Percentiles rank a stretch among this genome's conserved stretches.
phyloP scores from a whole-genome alignment of 53 echinoderm and acorn worm species.

The Temnopleurus reevesii region DNA sequence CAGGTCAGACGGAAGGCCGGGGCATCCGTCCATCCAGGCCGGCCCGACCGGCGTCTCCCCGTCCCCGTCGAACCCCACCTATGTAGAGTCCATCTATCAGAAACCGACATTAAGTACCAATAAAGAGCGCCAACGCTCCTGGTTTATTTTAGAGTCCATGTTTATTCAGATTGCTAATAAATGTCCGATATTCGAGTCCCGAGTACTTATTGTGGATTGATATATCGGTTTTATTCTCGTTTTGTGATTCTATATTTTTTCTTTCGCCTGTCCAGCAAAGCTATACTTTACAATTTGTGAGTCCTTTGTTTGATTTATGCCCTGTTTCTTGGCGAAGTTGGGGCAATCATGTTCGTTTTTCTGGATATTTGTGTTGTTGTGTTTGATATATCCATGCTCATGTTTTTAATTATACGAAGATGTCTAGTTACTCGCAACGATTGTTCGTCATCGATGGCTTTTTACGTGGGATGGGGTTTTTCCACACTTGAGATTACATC shows the following conservation, averaged over 20 bases:
- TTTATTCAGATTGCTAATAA: slow-evolving; percentile 42
- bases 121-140: not conserved
- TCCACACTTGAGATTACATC: no score
- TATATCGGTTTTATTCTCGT: not conserved
- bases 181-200: not conserved
- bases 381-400: no score
- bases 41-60: no score
- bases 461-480: not conserved
- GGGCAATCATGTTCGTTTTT: not conserved
- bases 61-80: not conserved
- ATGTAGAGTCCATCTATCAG: slow-evolving; percentile 24
- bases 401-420: not conserved
- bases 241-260: not conserved
- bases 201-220: slow-evolving; percentile 25
- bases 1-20: not conserved
- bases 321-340: not conserved
- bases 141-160: not conserved
- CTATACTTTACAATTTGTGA: not conserved
- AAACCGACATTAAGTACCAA: slow-evolving; percentile 18
- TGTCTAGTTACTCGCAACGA: not conserved
- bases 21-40: not conserved
- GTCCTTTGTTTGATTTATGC: not conserved
- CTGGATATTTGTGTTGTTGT: not conserved
- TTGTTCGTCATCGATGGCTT: no score
- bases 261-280: not conserved